phyloP scores from a whole-genome alignment of 2,888 invertebrate species.

The Invenusta paracnida region DNA sequence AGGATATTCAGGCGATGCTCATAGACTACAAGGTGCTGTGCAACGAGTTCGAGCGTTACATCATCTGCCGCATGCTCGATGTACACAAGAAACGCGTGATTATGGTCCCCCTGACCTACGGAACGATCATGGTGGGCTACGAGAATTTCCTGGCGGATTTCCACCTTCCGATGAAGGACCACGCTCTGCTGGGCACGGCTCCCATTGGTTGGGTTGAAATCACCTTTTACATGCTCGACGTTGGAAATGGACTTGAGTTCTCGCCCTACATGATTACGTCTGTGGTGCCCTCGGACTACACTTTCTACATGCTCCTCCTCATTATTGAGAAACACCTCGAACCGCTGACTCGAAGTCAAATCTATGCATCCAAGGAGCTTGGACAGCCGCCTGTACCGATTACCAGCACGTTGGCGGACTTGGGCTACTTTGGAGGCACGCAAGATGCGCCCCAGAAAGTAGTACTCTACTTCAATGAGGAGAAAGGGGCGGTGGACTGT shows the following conservation, averaged over 20 bases:
- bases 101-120: neutral
- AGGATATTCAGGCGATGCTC: neutral
- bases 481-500: neutral
- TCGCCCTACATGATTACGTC: neutral
- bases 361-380: neutral
- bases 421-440: neutral
- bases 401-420: neutral
- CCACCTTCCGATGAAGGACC: neutral
- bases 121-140: neutral
- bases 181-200: neutral
- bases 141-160: neutral
- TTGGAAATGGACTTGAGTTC: neutral
- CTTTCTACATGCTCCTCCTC: neutral
- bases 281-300: neutral
- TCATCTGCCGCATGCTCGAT: neutral
- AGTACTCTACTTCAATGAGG: neutral
- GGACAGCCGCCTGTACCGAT: neutral
- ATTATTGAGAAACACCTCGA: neutral
- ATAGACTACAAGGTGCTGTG: neutral
- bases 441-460: neutral
- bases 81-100: neutral
- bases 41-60: constrained; percentile 4
- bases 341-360: neutral
- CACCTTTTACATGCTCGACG: neutral
- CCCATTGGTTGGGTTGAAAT: neutral